Evolutionary conservation across 2,113 vertebrate species (phyloP), one percentile per base, ranked within the genome.

Genomic region (Carassius auratus): DNA sequence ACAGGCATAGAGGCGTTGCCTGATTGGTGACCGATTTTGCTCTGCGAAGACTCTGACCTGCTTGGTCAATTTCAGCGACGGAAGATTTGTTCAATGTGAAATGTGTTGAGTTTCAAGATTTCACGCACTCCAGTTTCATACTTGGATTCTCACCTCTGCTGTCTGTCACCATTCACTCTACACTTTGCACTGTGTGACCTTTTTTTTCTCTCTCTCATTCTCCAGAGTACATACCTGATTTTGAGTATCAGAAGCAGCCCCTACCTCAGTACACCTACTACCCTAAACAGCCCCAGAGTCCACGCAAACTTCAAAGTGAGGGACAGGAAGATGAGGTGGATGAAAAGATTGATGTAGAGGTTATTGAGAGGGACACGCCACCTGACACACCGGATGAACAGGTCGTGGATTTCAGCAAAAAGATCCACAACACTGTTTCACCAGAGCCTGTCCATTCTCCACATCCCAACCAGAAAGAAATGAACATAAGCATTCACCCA

Each of bases 341-440:
- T 52, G 90, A 89, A 66, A 94, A 91, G 19, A 90, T 93, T 0
- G 92, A 94, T 0, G 93, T 94, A 9, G 93, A 95, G 85, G 89
- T 92, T 61, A 66, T 94, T 38, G 94, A 93, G 52, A 89, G 93
- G 86, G 92, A 93, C 88, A 91, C 91, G 0, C 95, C 93, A 0
- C 94, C 94, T 0, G 93, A 91, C 88, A 94, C 94, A 0, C 93
- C 95, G 0, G 92, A 93, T 0, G 90, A 92, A 57, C 93, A 94
- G 73, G 89, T 93, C n/a, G 85, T 93, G 92, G 94, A 95, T 78
- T 93, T 93, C 88, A 94, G 91, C 85, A 83, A 73, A 50, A 88
- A 77, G 66, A 17, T 45, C 12, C n/a, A 69, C 12, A 33, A 83
- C 48, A 45, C 69, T 0, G 45, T 3, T 7, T 1, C 59, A 2